phyloP scores from a whole-genome alignment of 2,113 vertebrate genomes.

The Cyanoderma ruficeps region DNA sequence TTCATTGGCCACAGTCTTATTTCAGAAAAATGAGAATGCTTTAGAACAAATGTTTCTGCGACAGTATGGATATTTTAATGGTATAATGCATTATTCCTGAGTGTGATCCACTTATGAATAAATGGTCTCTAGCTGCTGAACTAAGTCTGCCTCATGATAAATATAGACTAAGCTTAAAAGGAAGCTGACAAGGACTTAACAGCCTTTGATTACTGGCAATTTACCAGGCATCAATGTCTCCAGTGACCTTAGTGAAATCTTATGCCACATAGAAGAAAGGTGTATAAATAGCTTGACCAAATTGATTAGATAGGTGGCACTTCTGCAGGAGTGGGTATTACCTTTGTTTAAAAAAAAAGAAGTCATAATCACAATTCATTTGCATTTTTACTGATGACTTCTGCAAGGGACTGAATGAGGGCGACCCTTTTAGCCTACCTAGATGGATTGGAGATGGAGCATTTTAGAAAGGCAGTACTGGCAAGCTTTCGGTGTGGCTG shows the following conservation, averaged over 20 bases:
- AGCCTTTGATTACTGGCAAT: not conserved
- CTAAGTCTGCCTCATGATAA: not conserved
- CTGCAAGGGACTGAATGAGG: not conserved
- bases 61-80: not conserved
- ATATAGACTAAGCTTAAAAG: not conserved
- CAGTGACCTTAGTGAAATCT: not conserved
- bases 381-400: not conserved
- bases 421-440: not conserved
- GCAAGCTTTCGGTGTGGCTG: not conserved
- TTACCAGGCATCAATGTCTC: not conserved
- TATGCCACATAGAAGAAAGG: not conserved
- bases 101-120: not conserved
- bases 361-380: not conserved
- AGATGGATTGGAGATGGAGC: not conserved
- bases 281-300: not conserved
- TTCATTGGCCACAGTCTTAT: not conserved
- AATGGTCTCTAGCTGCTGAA: slow-evolving; percentile 1
- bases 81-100: not conserved
- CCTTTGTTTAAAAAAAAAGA: not conserved
- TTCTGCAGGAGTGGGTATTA: not conserved
- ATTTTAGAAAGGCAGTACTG: not conserved
- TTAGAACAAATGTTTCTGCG: not conserved
- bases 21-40: not conserved
- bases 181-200: not conserved
- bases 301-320: not conserved